A percentile compares a stretch with the other conserved stretches of the same genome.
phyloP scores from a whole-genome alignment of 92 coral and sea anemone genomes.

The Plumapathes pennacea region DNA sequence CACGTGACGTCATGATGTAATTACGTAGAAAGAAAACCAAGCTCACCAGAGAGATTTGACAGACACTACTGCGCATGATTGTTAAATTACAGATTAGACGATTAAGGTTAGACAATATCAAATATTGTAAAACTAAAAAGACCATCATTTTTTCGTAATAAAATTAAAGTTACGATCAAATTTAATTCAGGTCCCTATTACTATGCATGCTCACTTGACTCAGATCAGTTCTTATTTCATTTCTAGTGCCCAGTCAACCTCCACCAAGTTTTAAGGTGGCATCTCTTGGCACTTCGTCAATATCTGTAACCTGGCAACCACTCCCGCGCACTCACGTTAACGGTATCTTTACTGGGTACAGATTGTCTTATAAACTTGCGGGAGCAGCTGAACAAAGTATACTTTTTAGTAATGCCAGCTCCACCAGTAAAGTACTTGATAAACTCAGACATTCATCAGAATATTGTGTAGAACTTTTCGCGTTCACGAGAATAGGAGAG shows the following conservation, averaged over 20 bases:
- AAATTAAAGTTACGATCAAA: too few species aligned
- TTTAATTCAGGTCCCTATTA: too few species aligned
- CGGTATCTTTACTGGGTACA: constrained; percentile 61
- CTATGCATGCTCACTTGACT: not conserved
- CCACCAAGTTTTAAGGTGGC: constrained; percentile 40
- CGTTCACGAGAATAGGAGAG: constrained; percentile 57
- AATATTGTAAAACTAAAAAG: too few species aligned
- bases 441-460: constrained; percentile 7
- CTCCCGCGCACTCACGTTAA: constrained; percentile 29
- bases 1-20: too few species aligned
- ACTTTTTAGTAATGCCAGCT: constrained; percentile 10
- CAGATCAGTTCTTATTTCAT: not conserved
- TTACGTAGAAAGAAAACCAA: too few species aligned
- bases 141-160: too few species aligned
- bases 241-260: constrained; percentile 61
- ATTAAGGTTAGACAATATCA: too few species aligned
- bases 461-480: constrained; percentile 52
- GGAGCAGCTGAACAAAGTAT: constrained; percentile 3
- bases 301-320: constrained; percentile 68
- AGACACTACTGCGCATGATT: too few species aligned
- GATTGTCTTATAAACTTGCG: constrained; percentile 18
- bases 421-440: constrained; percentile 1
- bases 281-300: constrained; percentile 30
- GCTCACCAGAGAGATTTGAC: too few species aligned
- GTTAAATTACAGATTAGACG: too few species aligned